These are phyloP conservation scores for Rallus crepitans DNA, from an alignment of 2,797 vertebrate species.

Conservation along the genomic window DNA sequence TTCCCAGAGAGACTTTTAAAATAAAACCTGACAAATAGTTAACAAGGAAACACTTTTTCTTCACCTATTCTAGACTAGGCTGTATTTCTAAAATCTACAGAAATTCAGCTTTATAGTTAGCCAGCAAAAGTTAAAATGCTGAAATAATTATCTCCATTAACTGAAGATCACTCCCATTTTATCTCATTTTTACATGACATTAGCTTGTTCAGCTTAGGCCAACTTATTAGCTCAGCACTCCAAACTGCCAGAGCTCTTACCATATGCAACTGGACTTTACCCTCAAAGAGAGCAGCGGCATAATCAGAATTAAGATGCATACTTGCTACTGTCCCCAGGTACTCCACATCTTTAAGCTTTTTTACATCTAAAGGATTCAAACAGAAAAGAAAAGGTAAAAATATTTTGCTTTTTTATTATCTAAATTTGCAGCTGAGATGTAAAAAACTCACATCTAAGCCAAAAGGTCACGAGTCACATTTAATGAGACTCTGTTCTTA, in stretches of 20 bases:
- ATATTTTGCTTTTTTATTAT: not conserved
- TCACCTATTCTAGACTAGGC: not conserved
- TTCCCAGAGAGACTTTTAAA: not conserved
- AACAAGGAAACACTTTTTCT: not conserved
- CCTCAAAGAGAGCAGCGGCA: constrained; percentile 94
- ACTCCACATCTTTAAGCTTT: constrained; percentile 93
- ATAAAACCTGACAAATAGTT: not conserved
- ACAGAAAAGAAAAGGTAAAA: not conserved
- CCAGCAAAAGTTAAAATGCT: not conserved
- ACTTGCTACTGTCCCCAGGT: constrained; percentile 92
- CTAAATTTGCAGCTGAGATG: not conserved
- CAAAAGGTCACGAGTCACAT: not conserved
- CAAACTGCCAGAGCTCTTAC: constrained; percentile 77
- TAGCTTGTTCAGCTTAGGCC: not conserved
- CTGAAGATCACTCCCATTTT: not conserved
- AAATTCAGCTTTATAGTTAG: not conserved
- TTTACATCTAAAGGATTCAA: constrained; percentile 81
- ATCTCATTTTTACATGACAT: not conserved
- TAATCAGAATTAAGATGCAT: constrained; percentile 94
- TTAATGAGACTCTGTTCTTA: not conserved
- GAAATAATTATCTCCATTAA: not conserved
- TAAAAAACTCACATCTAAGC: not conserved
- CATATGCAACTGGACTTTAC: constrained; percentile 96
- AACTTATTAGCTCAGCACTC: not conserved
- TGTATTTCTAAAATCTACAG: not conserved